These are phyloP conservation scores for Galbula dea DNA, from an alignment of 2,113 vertebrate species.

Conservation along the genomic window DNA sequence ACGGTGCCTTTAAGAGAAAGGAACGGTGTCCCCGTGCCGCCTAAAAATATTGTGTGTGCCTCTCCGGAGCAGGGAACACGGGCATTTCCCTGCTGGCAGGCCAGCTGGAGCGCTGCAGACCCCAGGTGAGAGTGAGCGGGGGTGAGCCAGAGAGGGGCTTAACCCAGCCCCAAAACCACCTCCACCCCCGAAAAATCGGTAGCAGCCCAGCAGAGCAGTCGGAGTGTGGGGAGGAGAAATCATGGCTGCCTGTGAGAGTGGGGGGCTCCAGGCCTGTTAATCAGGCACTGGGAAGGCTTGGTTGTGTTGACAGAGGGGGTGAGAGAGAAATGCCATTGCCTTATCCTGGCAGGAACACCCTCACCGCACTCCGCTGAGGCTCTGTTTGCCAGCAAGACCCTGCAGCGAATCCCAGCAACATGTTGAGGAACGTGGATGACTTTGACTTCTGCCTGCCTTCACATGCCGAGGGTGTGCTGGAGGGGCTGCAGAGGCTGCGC, in stretches of 20 bases:
- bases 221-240: background rate
- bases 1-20: constrained; percentile 25
- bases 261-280: background rate
- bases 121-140: background rate
- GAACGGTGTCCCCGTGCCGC: background rate
- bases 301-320: background rate
- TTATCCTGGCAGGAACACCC: background rate
- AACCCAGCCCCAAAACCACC: background rate
- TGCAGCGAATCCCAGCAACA: constrained; percentile 19
- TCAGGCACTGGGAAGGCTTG: background rate
- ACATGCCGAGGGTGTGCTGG: constrained; percentile 87
- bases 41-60: constrained; percentile 70
- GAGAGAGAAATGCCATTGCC: background rate
- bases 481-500: constrained; percentile 85
- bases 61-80: background rate
- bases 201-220: background rate
- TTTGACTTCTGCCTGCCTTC: constrained; percentile 91
- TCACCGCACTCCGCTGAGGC: rapidly evolving
- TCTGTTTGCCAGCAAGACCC: background rate
- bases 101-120: background rate
- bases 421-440: constrained; percentile 93
- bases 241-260: background rate
- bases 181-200: background rate
- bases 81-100: background rate
- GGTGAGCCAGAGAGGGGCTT: rapidly evolving